These are phyloP conservation scores for Onchidella celtica DNA, from an alignment of 2,888 invertebrate genomes.

Conservation along the genomic window DNA sequence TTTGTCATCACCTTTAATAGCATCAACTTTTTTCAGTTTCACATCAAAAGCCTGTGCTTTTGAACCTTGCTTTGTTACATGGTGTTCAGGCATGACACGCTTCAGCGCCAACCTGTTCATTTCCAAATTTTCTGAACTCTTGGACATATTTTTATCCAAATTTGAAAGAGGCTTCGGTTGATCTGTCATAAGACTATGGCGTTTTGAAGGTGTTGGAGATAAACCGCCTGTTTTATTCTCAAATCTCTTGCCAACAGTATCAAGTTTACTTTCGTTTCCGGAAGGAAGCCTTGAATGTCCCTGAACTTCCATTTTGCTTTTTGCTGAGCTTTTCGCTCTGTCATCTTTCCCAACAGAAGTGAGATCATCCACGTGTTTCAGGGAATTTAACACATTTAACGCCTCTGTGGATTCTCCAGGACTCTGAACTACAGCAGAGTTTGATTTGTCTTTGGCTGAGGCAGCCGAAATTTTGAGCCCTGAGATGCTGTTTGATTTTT, in stretches of 20 bases:
- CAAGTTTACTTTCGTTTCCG: not conserved
- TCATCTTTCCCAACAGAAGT: no score
- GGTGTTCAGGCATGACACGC: constrained; percentile 23
- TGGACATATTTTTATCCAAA: not conserved
- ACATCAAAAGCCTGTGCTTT: constrained; percentile 32
- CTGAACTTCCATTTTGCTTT: no score
- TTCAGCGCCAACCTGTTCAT: constrained; percentile 28
- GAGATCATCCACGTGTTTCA: not conserved
- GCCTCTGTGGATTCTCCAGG: constrained; percentile 20
- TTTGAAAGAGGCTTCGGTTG: no score
- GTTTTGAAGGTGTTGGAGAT: not conserved
- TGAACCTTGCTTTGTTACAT: not conserved
- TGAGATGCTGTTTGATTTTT: not conserved
- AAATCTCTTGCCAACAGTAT: no score
- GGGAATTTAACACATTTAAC: not conserved
- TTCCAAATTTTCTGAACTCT: not conserved
- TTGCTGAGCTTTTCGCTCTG: no score
- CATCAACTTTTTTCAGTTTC: constrained; percentile 40
- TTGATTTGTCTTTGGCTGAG: not conserved
- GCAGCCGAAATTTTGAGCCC: not conserved
- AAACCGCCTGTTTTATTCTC: not conserved
- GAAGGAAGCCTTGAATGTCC: no score
- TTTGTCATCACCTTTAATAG: constrained; percentile 27
- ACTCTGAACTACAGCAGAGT: not conserved
- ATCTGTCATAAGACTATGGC: not conserved